Percentiles rank a stretch among this genome's conserved stretches.
These are phyloP conservation scores for Otis tarda DNA, from an alignment of 2,113 vertebrate species.

Conservation along the genomic window DNA sequence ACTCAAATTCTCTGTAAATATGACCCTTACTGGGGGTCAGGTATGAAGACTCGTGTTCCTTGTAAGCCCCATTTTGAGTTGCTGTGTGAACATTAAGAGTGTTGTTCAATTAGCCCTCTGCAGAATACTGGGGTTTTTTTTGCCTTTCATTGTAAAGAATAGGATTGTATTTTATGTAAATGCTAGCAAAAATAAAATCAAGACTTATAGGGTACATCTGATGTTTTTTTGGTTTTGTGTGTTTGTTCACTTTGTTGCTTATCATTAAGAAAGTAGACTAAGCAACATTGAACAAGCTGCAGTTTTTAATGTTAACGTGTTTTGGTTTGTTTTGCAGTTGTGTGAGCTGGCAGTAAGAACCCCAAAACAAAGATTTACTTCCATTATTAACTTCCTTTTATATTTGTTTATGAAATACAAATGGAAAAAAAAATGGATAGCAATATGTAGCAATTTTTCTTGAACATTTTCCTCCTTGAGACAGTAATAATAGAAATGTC, in stretches of 20 bases:
- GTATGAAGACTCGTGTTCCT: accelerated
- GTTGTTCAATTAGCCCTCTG: not conserved
- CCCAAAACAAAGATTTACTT: not conserved
- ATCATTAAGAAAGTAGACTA: not conserved
- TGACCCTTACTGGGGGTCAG: not conserved
- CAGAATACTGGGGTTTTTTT: not conserved
- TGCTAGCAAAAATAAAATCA: not conserved
- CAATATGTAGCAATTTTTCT: not conserved
- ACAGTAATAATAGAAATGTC: not conserved
- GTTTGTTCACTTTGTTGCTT: not conserved
- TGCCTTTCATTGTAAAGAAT: not conserved
- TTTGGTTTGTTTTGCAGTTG: not conserved
- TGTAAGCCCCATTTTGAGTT: not conserved
- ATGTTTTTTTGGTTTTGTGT: not conserved
- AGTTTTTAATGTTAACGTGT: not conserved
- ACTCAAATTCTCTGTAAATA: not conserved
- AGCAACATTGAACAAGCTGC: not conserved
- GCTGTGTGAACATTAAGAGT: not conserved
- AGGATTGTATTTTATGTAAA: not conserved
- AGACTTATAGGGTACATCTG: not conserved
- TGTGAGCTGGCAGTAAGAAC: not conserved
- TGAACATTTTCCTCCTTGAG: not conserved
- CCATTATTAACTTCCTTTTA: not conserved
- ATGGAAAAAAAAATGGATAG: not conserved
- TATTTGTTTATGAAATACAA: not conserved